Evolutionary conservation across 2,888 invertebrate genomes (phyloP).

Genomic region (Agrilus biguttatus): DNA sequence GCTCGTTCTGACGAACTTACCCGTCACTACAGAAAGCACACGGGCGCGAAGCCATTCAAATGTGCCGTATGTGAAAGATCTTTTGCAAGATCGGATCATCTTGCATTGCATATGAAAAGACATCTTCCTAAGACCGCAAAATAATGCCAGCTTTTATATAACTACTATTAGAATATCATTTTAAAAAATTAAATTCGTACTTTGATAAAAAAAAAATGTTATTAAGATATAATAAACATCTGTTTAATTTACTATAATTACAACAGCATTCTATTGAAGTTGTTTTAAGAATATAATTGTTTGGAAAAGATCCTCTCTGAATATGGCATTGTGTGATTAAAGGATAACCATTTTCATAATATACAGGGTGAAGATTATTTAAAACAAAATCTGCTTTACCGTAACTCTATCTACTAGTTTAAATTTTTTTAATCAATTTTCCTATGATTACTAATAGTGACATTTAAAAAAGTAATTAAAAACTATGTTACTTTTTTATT

Average conservation of each 20-base stretch:
- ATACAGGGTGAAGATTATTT: not conserved
- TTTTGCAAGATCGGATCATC: slow-evolving; percentile 89
- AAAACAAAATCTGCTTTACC: slow-evolving; percentile 2
- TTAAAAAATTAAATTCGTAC: not conserved
- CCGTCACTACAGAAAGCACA: slow-evolving; percentile 92
- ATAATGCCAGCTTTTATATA: slow-evolving; percentile 22
- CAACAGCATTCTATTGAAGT: not conserved
- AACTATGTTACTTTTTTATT: slow-evolving; percentile 3
- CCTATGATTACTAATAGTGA: slow-evolving; percentile 5
- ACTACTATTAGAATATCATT: not conserved
- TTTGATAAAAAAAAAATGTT: slow-evolving; percentile 1
- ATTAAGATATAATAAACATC: not conserved
- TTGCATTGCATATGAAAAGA: slow-evolving; percentile 92
- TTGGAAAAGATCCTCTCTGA: too few relatives aligned
- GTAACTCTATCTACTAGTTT: too few relatives aligned
- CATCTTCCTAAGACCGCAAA: slow-evolving; percentile 81
- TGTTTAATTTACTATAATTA: not conserved
- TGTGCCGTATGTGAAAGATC: slow-evolving; percentile 90
- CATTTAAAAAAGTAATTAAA: slow-evolving; percentile 2
- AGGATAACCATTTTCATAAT: not conserved
- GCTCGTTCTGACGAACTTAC: slow-evolving; percentile 93
- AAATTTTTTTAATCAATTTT: too few relatives aligned
- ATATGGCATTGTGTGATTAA: not conserved
- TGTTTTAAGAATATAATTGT: too few relatives aligned
- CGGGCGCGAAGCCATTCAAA: slow-evolving; percentile 93